Evolutionary conservation across 2,797 vertebrate genomes (phyloP).

Genomic region (Pachyuromys duprasi): DNA sequence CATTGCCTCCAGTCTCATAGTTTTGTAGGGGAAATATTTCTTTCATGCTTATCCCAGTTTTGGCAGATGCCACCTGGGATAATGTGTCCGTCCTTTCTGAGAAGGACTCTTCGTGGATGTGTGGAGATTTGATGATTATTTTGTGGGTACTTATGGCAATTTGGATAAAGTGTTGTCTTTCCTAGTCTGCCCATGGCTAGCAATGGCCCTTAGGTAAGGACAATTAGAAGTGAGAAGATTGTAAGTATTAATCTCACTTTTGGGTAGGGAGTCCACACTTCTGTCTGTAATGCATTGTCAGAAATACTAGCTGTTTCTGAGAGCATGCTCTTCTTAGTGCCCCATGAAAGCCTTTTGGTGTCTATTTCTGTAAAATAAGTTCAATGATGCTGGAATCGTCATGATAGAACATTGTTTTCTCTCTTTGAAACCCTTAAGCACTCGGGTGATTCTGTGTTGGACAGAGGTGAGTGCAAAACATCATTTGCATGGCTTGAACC

Average conservation of each 20-base stretch:
- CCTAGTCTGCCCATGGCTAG: background rate
- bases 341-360: background rate
- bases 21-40: background rate
- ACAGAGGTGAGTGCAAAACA: conserved; percentile 69
- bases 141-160: conserved; percentile 41
- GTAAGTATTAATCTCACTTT: conserved; percentile 34
- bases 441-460: conserved; percentile 66
- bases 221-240: background rate
- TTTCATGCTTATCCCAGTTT: background rate
- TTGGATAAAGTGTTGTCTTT: conserved; percentile 53
- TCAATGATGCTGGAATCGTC: conserved; percentile 18
- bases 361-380: conserved; percentile 40
- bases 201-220: conserved; percentile 36
- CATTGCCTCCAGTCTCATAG: background rate
- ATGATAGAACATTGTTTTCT: conserved; percentile 76
- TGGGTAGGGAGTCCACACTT: background rate
- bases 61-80: background rate
- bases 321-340: background rate
- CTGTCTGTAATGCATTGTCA: conserved; percentile 9
- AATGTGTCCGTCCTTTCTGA: background rate
- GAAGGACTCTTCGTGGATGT: background rate
- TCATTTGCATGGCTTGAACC: conserved; percentile 46
- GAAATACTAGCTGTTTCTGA: conserved; percentile 7
- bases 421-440: conserved; percentile 79
- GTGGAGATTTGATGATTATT: conserved; percentile 32